Evolutionary conservation across 2,113 vertebrate species (phyloP), one percentile per base, ranked within the genome.

Genomic region (Pangasianodon hypophthalmus): DNA sequence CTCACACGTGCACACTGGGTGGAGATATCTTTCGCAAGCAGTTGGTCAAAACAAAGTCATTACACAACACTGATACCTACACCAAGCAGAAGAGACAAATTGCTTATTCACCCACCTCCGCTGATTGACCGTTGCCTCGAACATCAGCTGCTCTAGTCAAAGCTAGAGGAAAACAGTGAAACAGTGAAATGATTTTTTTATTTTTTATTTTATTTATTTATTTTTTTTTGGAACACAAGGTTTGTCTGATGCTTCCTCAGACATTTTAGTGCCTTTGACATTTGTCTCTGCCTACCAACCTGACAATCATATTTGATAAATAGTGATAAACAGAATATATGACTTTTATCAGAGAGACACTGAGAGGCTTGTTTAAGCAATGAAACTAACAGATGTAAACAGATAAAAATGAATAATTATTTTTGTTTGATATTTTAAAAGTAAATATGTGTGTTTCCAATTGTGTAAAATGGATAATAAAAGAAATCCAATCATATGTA

Each of bases 261-360:
- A 71, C 62, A 87, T 93, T 92, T 85, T 91, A 94, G 96, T 96
- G 96, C 96, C 96, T 96, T 96, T 93, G 93, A 94, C 89, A 48
- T 82, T 88, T 92, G 88, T 93, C 89, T 89, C 84, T 91, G 92
- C 91, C 92, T 90, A 64, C 89, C 83, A 75, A 93, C 82, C 91
- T 92, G 94, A 95, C 92, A 95, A 95, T 94, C 92, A 77, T 93
- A 94, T 91, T 87, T 81, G 93, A 88, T 89, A 75, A 26, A 87
- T 91, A 91, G 85, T 52, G 75, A 67, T 50, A 77, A 13, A 64
- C 29, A 62, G 69, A 37, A 29, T 37, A 86, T 41, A 29, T 80
- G 52, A 80, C 48, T 88, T 64, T 41, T 64, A 87, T 86, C 80
- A 44, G 69, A 75, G 62, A 16, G 87, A 85, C 80, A 14, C 44